Conservation (phyloP, 2,888 invertebrate genomes). For the Salpingus planirostris region DNA sequence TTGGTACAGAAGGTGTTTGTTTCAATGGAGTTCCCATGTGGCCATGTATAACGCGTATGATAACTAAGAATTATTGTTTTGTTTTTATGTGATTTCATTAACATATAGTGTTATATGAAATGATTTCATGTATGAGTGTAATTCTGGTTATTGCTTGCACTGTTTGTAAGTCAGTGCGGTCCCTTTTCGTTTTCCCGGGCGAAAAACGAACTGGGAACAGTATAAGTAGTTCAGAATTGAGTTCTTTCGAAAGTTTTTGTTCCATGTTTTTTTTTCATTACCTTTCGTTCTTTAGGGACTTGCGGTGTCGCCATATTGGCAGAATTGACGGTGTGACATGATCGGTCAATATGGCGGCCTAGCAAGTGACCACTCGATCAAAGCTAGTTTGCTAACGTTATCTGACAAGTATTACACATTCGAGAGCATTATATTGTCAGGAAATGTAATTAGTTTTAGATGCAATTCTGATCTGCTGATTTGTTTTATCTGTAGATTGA, state of each 20-base stretch:
- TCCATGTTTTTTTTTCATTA: slow-evolving; percentile 10
- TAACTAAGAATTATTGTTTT: slow-evolving; percentile 36
- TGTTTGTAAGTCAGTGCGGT: slow-evolving; percentile 33
- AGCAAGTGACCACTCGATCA: slow-evolving; percentile 1
- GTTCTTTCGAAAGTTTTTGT: slow-evolving; percentile 6
- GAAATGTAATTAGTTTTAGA: slow-evolving; percentile 26
- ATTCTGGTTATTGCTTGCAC: slow-evolving; percentile 40
- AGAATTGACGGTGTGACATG: slow-evolving; percentile 15
- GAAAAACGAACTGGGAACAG: slow-evolving; percentile 39
- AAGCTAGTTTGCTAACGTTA: slow-evolving; percentile 16
- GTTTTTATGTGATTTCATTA: slow-evolving; percentile 40
- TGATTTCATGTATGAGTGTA: slow-evolving; percentile 39
- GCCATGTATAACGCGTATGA: slow-evolving; percentile 31
- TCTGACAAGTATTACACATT: slow-evolving; percentile 16
- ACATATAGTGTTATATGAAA: slow-evolving; percentile 35
- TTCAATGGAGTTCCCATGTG: slow-evolving; percentile 34
- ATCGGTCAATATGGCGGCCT: slow-evolving; percentile 15
- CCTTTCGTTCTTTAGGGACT: too few relatives aligned
- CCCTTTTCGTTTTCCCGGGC: slow-evolving; percentile 40
- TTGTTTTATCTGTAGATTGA: slow-evolving; percentile 36
- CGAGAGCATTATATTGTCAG: slow-evolving; percentile 22
- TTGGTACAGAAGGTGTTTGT: slow-evolving; percentile 31
- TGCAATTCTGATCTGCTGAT: slow-evolving; percentile 41
- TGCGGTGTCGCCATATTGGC: too few relatives aligned
- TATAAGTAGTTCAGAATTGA: slow-evolving; percentile 41